Conservation (phyloP, 2,797 vertebrate genomes). For the Pelobates cultripes region DNA sequence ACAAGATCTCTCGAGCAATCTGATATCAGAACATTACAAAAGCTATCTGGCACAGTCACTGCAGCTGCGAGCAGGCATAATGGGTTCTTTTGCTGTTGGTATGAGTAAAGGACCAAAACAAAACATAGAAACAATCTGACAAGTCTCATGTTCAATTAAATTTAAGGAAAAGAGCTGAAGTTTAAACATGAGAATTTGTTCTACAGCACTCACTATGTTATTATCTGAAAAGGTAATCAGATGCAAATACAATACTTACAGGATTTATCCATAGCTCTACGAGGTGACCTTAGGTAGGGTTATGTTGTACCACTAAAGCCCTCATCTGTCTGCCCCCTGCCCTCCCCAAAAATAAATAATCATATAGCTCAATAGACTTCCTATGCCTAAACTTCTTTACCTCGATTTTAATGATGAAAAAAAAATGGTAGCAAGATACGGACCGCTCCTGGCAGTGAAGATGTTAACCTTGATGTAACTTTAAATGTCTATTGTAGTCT, state of each 20-base stretch:
- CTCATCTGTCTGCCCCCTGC: background rate
- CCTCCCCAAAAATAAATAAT: background rate
- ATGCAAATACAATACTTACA: slow-evolving; percentile 5
- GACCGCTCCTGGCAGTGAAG: slow-evolving; percentile 5
- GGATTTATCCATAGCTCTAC: background rate
- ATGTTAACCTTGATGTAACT: too few species aligned
- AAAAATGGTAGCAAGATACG: slow-evolving; percentile 12
- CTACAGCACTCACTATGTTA: slow-evolving; percentile 17
- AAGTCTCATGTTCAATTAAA: slow-evolving; percentile 35
- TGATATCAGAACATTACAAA: slow-evolving; percentile 41
- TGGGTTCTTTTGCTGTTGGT: slow-evolving; percentile 19
- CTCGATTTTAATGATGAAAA: background rate
- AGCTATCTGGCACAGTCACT: slow-evolving; percentile 16
- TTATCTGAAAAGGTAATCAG: slow-evolving; percentile 9
- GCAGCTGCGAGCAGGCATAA: slow-evolving; percentile 30
- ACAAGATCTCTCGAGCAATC: slow-evolving; percentile 48
- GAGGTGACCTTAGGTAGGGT: slow-evolving; percentile 8
- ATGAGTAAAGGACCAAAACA: slow-evolving; percentile 22
- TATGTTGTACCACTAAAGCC: background rate
- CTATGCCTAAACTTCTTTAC: slow-evolving; percentile 4
- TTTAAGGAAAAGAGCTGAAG: slow-evolving; percentile 12
- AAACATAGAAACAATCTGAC: slow-evolving; percentile 22
- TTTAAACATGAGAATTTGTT: slow-evolving; percentile 15
- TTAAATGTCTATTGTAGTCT: too few species aligned
- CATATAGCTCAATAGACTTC: background rate